Conservation (phyloP, 2,888 invertebrate species). For the Tethea ocularis region DNA sequence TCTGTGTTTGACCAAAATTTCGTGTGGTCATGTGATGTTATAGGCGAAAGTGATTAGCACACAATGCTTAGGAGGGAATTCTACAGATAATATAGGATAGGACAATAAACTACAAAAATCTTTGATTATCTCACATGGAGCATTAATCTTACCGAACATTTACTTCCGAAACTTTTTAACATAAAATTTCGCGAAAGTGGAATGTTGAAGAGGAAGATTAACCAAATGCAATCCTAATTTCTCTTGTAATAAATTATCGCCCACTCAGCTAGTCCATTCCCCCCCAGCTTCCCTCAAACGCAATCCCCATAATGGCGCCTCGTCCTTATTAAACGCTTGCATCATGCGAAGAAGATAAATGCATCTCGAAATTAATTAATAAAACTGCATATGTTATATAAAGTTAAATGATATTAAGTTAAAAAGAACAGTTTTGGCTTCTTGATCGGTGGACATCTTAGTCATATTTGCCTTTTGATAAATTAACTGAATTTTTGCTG, state of each 20-base stretch:
- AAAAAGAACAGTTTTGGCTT: conserved; percentile 45
- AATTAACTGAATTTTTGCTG: conserved; percentile 30
- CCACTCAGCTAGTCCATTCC: conserved; percentile 43
- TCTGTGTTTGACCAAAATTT: too few species aligned
- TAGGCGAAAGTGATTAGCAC: too few species aligned
- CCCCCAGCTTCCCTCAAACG: conserved; percentile 57
- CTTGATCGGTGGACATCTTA: conserved; percentile 51
- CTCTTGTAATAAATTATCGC: conserved; percentile 43
- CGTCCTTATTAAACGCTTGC: conserved; percentile 70
- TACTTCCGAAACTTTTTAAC: background rate
- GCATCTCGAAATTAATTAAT: conserved; percentile 78
- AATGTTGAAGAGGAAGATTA: conserved; percentile 2
- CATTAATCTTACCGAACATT: too few species aligned
- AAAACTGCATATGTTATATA: conserved; percentile 65
- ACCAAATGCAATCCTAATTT: conserved; percentile 17
- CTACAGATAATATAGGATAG: too few species aligned
- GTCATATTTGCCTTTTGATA: conserved; percentile 21
- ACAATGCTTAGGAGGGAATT: too few species aligned
- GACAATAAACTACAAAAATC: too few species aligned
- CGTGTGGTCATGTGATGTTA: too few species aligned
- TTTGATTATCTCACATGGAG: too few species aligned
- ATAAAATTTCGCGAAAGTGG: background rate
- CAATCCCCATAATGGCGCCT: conserved; percentile 61
- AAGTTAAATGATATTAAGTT: conserved; percentile 39
- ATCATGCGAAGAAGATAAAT: conserved; percentile 75